phyloP scores from a whole-genome alignment of 2,888 invertebrate genomes.

The Dryobota labecula region DNA sequence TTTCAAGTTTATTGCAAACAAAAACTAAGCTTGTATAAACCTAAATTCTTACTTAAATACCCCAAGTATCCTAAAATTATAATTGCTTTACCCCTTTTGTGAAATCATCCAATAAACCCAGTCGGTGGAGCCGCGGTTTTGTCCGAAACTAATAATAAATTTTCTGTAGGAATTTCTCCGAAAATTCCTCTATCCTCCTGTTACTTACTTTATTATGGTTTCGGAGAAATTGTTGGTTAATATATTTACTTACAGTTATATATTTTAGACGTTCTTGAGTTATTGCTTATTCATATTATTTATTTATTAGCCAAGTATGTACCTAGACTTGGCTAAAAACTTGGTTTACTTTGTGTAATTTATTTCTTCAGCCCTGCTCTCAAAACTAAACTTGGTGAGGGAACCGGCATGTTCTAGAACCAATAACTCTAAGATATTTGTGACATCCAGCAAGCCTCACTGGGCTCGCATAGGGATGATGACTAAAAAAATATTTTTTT shows the following conservation, averaged over 20 bases:
- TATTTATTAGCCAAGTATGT: too few species aligned
- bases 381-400: too few species aligned
- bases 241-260: background rate
- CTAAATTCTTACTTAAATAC: slow-evolving; percentile 41
- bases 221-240: slow-evolving; percentile 14
- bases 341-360: too few species aligned
- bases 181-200: slow-evolving; percentile 42
- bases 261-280: background rate
- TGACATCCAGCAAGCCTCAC: too few species aligned
- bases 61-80: slow-evolving; percentile 41
- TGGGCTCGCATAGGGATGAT: too few species aligned
- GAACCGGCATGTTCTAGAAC: too few species aligned
- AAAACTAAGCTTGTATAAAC: background rate
- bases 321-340: background rate
- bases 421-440: too few species aligned
- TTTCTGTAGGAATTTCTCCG: slow-evolving; percentile 50
- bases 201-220: slow-evolving; percentile 34
- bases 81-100: slow-evolving; percentile 55
- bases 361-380: too few species aligned
- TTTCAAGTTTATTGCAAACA: background rate
- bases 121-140: slow-evolving; percentile 49
- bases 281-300: background rate
- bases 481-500: too few species aligned
- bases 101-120: slow-evolving; percentile 58
- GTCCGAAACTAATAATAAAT: slow-evolving; percentile 66